Evolutionary conservation across 2,113 vertebrate genomes (phyloP), one percentile per base, ranked within the genome.

Genomic region (Alethe diademata): DNA sequence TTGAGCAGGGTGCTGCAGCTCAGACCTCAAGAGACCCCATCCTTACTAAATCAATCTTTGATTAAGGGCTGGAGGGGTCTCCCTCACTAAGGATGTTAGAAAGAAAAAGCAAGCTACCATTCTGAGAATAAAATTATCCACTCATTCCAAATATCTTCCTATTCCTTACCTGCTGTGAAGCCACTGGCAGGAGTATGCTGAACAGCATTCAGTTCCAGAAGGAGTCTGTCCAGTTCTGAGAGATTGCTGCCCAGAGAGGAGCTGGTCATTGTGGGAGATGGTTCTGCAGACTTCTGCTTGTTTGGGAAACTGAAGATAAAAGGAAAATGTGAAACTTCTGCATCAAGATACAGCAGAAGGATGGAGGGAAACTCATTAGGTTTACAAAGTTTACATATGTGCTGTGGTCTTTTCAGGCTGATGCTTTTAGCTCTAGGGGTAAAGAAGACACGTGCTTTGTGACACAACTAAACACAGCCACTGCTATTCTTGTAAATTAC

Each of bases 201-300:
- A 84, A 99, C 99, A 0, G 99, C 99, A 2, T 99, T 99, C 50
- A 99, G 98, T 75, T 99, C 99, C 96, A 99, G 97, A 72, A 99
- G 98, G 67, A 99, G 98, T 40, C 99, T 98, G 97, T 99, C 99
- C 35, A 99, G 98, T 97, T 99, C 99, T 0, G 99, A 99, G 31
- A 99, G 98, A 97, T 99, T 99, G 95, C 98, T 99, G 91, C 99
- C 99, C 96, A 99, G 93, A 11, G 98, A 98, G 50, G 99, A 98
- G 83, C 98, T 99, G 98, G 99, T 99, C 93, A 99, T 97, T 8
- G 98, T 97, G 8, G 98, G 98, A 11, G 99, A 99, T 1, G 98
- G 98, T 71, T 99, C 99, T 0, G 98, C 98, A 11, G 98, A 98
- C 97, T 99, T 99, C 97, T 99, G 99, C 97, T 99, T 99, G 97